A percentile compares a stretch with the other conserved stretches of the same genome.
Evolutionary conservation across 23 tunicate genomes (phyloP).

Genomic region (Ascidia mentula): DNA sequence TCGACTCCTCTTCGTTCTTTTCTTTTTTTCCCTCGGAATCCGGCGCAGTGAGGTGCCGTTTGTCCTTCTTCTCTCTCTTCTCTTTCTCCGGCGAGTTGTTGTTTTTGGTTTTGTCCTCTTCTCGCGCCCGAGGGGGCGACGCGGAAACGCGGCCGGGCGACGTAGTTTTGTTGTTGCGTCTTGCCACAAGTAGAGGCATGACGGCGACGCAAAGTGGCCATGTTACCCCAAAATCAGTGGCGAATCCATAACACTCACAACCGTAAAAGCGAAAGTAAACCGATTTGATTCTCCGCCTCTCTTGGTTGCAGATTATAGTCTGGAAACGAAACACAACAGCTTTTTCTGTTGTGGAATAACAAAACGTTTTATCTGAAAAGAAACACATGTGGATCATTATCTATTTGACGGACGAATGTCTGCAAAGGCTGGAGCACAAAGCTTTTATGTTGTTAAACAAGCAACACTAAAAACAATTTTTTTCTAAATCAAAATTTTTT

Average conservation of each 20-base stretch:
- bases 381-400: too few species aligned
- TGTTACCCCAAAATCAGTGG: not conserved
- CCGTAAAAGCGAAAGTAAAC: too few species aligned
- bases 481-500: too few species aligned
- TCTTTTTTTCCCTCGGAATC: not conserved
- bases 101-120: not conserved
- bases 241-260: not conserved
- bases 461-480: too few species aligned
- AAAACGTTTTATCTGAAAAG: too few species aligned
- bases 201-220: not conserved
- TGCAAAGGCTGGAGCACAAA: too few species aligned
- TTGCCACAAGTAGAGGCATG: not conserved
- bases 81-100: not conserved
- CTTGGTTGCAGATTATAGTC: too few species aligned
- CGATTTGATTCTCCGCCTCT: too few species aligned
- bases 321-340: too few species aligned
- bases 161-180: constrained; percentile 9
- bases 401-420: too few species aligned
- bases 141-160: not conserved
- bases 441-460: too few species aligned
- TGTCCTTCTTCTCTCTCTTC: not conserved
- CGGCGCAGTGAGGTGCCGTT: not conserved
- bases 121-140: not conserved
- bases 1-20: not conserved
- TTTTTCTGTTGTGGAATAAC: too few species aligned